Percentiles rank a stretch among this genome's conserved stretches.
Evolutionary conservation across 2,113 vertebrate genomes (phyloP).

Genomic region (Nerophis ophidion): DNA sequence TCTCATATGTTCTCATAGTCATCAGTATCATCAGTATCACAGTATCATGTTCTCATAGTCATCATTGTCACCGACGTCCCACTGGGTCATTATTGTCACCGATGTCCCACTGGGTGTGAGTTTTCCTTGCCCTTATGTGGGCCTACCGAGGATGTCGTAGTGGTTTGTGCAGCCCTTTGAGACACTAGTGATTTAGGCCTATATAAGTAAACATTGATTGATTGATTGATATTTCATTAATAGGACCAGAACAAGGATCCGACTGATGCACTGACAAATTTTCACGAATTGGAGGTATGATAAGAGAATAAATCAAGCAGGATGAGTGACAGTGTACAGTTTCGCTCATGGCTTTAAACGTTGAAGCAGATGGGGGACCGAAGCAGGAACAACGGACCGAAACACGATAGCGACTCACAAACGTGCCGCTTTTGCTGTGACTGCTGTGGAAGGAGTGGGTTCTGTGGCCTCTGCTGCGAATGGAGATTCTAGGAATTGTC

Average conservation of each 20-base stretch:
- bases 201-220: too few species aligned
- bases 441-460: background rate
- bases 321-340: background rate
- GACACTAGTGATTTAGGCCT: too few species aligned
- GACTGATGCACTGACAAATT: background rate
- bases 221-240: background rate
- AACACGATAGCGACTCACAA: background rate
- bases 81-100: too few species aligned
- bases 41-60: too few species aligned
- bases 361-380: background rate
- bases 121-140: too few species aligned
- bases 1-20: too few species aligned
- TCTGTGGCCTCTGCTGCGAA: conserved; percentile 1
- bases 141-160: too few species aligned
- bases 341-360: background rate
- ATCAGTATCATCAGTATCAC: too few species aligned
- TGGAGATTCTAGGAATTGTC: background rate
- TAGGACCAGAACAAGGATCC: background rate
- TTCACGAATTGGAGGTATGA: background rate
- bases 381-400: background rate
- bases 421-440: background rate
- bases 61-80: too few species aligned
- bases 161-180: too few species aligned
- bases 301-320: background rate
- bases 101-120: too few species aligned